Evolutionary conservation across 2,113 vertebrate genomes (phyloP).

Genomic region (Lichenostomus cassidix): DNA sequence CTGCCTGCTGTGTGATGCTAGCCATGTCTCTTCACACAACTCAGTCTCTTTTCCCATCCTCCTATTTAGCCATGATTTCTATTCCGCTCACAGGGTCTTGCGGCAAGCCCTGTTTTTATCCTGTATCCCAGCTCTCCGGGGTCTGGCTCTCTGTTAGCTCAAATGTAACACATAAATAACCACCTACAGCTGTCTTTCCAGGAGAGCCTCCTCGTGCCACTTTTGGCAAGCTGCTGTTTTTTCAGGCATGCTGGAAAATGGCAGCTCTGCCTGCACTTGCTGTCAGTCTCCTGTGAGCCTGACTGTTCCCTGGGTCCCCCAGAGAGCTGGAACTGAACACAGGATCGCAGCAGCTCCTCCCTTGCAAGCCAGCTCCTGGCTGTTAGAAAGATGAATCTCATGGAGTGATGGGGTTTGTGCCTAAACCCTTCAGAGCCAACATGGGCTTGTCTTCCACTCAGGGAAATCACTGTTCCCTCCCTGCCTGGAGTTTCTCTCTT

Average conservation of each 20-base stretch:
- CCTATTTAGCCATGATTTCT: not conserved
- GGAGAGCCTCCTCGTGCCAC: not conserved
- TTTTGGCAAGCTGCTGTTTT: not conserved
- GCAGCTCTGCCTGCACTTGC: not conserved
- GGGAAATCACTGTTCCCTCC: not conserved
- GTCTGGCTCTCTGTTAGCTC: not conserved
- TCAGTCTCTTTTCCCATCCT: not conserved
- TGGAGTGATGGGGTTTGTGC: not conserved
- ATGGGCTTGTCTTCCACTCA: not conserved
- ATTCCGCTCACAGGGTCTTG: slow-evolving; percentile 23
- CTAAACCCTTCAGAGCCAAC: not conserved
- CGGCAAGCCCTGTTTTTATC: not conserved
- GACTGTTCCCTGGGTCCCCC: not conserved
- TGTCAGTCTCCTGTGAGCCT: not conserved
- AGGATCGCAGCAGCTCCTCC: not conserved
- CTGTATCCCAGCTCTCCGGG: not conserved
- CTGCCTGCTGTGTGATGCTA: not conserved
- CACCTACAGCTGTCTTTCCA: not conserved
- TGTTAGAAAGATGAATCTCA: not conserved
- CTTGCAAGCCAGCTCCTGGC: not conserved
- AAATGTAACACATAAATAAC: not conserved
- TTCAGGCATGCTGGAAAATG: not conserved
- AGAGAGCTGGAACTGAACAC: not conserved
- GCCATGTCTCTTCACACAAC: not conserved
- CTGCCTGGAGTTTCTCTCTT: not conserved